Evolutionary conservation across 2,797 vertebrate species (phyloP), one percentile per base, ranked within the genome.

Genomic region (Pterois miles): DNA sequence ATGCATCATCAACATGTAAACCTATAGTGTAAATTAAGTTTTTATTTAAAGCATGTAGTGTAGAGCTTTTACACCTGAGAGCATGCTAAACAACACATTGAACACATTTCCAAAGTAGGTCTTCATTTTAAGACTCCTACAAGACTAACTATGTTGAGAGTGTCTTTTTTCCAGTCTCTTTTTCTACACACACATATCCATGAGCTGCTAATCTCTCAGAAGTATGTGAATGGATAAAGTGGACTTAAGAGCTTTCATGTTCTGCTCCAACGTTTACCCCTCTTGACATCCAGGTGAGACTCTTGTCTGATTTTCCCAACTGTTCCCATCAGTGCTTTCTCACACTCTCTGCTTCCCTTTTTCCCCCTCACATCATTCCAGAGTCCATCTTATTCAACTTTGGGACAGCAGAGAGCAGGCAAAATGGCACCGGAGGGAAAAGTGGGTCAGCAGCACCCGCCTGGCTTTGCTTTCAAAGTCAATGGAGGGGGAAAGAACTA

Each of bases 161-260:
- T 3, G 7, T 67, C 18, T 54, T 65, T 74, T 64, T 58, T 48
- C 22, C 65, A 56, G 53, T 33, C 57, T 76, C 38, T 73, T 56
- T 78, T 77, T 63, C 78, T 82, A 75, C 75, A 58, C 58, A 60
- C 75, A 81, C 40, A 80, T 18, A 85, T 66, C 52, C 81, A 85
- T 53, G 62, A 75, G 75, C 69, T 64, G 63, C 72, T 90, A 86
- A 92, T 92, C 85, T 92, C 81, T 76, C 74, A 73, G 67, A 91
- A 86, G 87, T 86, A 92, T 88, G 89, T 87, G 85, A 88, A 87
- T 86, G 85, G 82, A 90, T 91, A 78, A 92, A 89, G 87, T 82
- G 56, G 88, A 87, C 70, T 88, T 92, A 88, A 83, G 76, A 68
- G 88, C 88, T 93, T 92, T 89, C 67, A 83, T 88, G 85, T 91